phyloP scores from a whole-genome alignment of 2,888 invertebrate species.

The Carpatolechia fugitivella region DNA sequence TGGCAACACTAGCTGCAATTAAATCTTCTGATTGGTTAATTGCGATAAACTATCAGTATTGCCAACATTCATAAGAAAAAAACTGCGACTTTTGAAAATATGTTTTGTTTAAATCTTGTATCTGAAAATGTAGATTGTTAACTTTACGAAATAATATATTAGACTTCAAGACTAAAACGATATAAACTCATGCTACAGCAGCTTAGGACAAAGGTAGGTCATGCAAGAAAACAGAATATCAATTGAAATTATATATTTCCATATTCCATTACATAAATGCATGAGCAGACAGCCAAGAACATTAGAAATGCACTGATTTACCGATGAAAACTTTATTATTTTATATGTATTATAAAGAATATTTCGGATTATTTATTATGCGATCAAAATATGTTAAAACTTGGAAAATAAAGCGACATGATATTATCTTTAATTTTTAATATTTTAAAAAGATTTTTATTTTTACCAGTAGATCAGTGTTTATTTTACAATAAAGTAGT shows the following conservation, averaged over 20 bases:
- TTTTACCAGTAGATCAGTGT: conserved; percentile 9
- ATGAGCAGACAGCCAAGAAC: conserved; percentile 48
- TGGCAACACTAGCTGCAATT: too few species aligned
- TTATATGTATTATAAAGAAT: neutral
- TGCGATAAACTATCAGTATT: too few species aligned
- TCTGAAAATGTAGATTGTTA: too few species aligned
- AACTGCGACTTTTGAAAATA: too few species aligned
- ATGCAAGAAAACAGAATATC: conserved; percentile 77
- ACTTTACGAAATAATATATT: neutral
- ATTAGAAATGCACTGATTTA: conserved; percentile 33
- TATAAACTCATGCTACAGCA: conserved; percentile 49
- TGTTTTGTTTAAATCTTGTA: too few species aligned
- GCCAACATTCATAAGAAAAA: too few species aligned
- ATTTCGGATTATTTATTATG: too few species aligned
- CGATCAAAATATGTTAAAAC: too few species aligned
- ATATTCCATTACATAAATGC: conserved; percentile 68
- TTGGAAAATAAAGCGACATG: too few species aligned
- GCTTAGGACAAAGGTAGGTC: conserved; percentile 48
- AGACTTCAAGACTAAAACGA: neutral
- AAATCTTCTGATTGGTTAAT: too few species aligned
- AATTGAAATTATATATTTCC: conserved; percentile 70
- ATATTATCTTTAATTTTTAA: too few species aligned
- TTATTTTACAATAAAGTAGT: neutral
- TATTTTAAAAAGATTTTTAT: too few species aligned
- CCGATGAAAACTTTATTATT: conserved; percentile 19